Percentiles rank a stretch among this genome's conserved stretches.
Evolutionary conservation across 2,797 vertebrate genomes (phyloP).

Genomic region (Gadopsis bispinosus): DNA sequence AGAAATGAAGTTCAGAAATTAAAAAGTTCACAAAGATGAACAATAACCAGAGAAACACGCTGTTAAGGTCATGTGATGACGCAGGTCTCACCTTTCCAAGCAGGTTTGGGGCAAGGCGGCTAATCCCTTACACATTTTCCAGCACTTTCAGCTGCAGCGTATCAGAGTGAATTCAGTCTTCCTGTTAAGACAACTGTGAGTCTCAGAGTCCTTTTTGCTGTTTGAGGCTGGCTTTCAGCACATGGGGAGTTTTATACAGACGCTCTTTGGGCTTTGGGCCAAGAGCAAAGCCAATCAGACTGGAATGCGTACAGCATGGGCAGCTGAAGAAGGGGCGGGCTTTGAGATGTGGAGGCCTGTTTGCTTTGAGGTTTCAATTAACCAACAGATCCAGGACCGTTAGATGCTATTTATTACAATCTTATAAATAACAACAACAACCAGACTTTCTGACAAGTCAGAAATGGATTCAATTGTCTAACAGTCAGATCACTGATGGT

Average conservation of each 20-base stretch:
- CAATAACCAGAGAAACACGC: neutral
- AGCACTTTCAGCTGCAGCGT: conserved; percentile 48
- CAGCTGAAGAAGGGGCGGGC: conserved; percentile 50
- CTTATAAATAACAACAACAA: too few relatives aligned
- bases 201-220: conserved; percentile 59
- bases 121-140: conserved; percentile 94
- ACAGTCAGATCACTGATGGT: too few relatives aligned
- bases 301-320: conserved; percentile 66
- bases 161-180: conserved; percentile 47
- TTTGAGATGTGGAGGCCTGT: conserved; percentile 45
- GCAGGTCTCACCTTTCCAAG: conserved; percentile 89
- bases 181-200: conserved; percentile 23
- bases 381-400: conserved; percentile 6
- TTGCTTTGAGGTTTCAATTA: conserved; percentile 63
- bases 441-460: too few relatives aligned
- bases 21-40: neutral
- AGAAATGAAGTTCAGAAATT: neutral
- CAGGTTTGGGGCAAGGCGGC: conserved; percentile 92
- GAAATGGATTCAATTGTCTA: too few relatives aligned
- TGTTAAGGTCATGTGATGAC: neutral
- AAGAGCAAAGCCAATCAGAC: conserved; percentile 86
- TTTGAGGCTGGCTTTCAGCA: conserved; percentile 76
- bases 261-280: conserved; percentile 78
- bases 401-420: neutral
- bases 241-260: conserved; percentile 80